phyloP scores from a whole-genome alignment of 2,888 invertebrate species.

The Coremacera marginata region DNA sequence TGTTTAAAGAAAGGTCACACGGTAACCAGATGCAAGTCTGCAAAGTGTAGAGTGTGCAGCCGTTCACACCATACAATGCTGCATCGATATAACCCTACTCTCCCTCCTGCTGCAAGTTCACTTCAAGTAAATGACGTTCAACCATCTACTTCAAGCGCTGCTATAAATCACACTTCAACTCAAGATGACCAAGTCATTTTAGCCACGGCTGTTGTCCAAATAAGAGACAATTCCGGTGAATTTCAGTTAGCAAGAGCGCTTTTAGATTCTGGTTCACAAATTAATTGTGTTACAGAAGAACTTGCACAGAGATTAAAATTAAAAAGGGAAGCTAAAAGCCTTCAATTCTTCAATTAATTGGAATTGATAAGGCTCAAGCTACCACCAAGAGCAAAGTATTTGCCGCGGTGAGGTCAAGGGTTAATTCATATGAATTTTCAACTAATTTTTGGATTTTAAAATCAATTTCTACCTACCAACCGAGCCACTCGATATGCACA shows the following conservation, averaged over 20 bases:
- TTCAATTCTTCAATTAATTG: conserved; percentile 15
- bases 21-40: not conserved
- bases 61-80: conserved; percentile 11
- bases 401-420: no score
- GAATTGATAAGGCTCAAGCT: conserved; percentile 10
- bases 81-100: not conserved
- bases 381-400: not conserved
- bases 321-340: not conserved
- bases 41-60: conserved; percentile 2
- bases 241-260: not conserved
- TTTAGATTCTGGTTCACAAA: not conserved
- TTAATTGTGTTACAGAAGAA: not conserved
- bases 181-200: not conserved
- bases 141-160: not conserved
- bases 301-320: not conserved
- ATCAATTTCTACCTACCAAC: no score
- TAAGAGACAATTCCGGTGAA: not conserved
- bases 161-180: not conserved
- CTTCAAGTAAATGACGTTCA: not conserved
- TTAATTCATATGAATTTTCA: no score
- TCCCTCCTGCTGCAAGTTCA: not conserved
- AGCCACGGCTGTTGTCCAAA: not conserved
- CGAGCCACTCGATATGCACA: no score
- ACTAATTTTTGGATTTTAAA: no score
- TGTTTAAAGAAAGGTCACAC: conserved; percentile 5